Evolutionary conservation across 2,797 vertebrate species (phyloP).

Genomic region (Siniperca obscura): DNA sequence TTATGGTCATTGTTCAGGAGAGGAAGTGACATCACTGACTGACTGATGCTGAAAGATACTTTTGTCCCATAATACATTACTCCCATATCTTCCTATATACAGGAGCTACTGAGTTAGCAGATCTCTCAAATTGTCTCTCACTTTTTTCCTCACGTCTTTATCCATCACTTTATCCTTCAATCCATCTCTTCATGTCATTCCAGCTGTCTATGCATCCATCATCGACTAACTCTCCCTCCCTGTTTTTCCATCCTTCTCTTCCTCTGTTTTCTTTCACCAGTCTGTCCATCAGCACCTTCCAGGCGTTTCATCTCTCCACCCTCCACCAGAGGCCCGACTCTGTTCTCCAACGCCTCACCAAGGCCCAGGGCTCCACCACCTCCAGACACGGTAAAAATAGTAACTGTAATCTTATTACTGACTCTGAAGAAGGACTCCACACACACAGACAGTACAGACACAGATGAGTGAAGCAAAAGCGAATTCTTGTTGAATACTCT

Average conservation of each 20-base stretch:
- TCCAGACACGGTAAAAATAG: slow-evolving; percentile 72
- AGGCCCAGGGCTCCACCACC: slow-evolving; percentile 62
- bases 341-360: slow-evolving; percentile 83
- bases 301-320: slow-evolving; percentile 85
- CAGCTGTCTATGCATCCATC: slow-evolving; percentile 67
- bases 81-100: slow-evolving; percentile 27
- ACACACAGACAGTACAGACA: slow-evolving; percentile 12
- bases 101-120: slow-evolving; percentile 55
- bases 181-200: slow-evolving; percentile 78
- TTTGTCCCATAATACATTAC: slow-evolving; percentile 49
- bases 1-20: slow-evolving; percentile 54
- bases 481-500: slow-evolving; percentile 4
- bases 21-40: slow-evolving; percentile 54
- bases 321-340: slow-evolving; percentile 87
- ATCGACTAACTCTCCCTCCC: slow-evolving; percentile 12
- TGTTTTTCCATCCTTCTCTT: slow-evolving; percentile 17
- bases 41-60: slow-evolving; percentile 46
- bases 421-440: slow-evolving; percentile 29
- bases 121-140: slow-evolving; percentile 38
- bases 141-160: slow-evolving; percentile 34
- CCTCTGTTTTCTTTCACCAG: slow-evolving; percentile 53
- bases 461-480: slow-evolving; percentile 9
- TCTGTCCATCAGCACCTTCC: slow-evolving; percentile 85
- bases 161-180: slow-evolving; percentile 59
- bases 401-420: slow-evolving; percentile 49